phyloP scores from a whole-genome alignment of 2,797 vertebrate genomes.

The Monodelphis domestica region DNA sequence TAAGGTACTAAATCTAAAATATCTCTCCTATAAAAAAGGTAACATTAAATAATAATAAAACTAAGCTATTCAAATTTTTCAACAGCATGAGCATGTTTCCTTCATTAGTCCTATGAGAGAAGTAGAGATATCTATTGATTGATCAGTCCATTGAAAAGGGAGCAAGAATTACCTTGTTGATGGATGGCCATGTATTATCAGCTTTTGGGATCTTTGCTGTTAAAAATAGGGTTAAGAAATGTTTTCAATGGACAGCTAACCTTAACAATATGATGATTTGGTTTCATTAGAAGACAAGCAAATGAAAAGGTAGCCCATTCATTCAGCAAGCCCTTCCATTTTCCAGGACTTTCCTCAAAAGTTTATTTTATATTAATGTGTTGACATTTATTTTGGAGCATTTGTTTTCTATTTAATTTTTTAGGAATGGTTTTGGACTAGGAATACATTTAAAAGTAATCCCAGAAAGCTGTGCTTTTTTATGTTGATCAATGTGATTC shows the following conservation, averaged over 20 bases:
- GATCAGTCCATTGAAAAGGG: too few species aligned
- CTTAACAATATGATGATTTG: not conserved
- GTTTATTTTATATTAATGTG: not conserved
- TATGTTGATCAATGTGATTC: not conserved
- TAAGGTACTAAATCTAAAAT: not conserved
- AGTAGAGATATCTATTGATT: not conserved
- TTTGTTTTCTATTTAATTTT: not conserved
- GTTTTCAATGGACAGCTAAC: not conserved
- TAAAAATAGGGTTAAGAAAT: not conserved
- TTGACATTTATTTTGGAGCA: not conserved
- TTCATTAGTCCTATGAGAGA: not conserved
- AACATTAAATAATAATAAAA: not conserved
- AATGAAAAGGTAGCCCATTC: not conserved
- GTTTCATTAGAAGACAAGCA: not conserved
- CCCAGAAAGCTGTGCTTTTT: not conserved
- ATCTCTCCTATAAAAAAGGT: not conserved
- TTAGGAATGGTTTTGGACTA: not conserved
- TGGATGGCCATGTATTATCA: not conserved
- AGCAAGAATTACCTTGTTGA: not conserved
- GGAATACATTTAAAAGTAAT: not conserved
- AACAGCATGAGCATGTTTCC: not conserved
- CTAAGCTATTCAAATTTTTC: not conserved
- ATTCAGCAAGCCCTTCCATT: not conserved
- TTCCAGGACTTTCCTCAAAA: not conserved
- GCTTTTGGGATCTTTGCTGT: not conserved